phyloP scores from a whole-genome alignment of 2,113 vertebrate species.

The Syngnathus typhle region DNA sequence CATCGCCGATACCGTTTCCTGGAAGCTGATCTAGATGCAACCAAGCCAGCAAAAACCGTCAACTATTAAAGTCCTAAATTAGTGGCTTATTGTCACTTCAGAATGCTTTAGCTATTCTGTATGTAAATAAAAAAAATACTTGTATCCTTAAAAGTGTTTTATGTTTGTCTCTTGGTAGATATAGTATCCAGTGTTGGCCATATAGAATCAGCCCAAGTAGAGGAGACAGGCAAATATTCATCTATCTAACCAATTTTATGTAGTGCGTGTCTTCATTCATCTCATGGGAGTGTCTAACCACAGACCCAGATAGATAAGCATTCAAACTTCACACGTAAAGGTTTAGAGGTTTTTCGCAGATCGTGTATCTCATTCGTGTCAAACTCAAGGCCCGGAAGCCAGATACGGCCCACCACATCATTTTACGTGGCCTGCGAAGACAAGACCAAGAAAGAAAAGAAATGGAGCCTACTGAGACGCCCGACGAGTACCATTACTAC shows the following conservation, averaged over 20 bases:
- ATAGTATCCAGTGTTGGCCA: background rate
- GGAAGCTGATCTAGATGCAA: conserved; percentile 76
- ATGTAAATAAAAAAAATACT: conserved; percentile 61
- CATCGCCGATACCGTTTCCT: conserved; percentile 85
- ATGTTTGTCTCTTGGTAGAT: background rate
- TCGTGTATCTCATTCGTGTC: too few species aligned
- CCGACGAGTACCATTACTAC: conserved; percentile 52
- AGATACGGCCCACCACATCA: too few species aligned
- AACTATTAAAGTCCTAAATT: conserved; percentile 51
- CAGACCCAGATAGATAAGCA: too few species aligned
- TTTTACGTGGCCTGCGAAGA: background rate
- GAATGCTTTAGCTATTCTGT: conserved; percentile 51
- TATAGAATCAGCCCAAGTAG: background rate
- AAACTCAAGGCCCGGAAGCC: too few species aligned
- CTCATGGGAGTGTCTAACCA: too few species aligned
- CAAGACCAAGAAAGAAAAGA: conserved; percentile 34
- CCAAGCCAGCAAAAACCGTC: conserved; percentile 79
- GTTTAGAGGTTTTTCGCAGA: too few species aligned
- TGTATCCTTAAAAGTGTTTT: background rate
- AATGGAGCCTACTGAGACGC: background rate
- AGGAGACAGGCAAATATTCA: too few species aligned
- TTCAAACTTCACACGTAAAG: too few species aligned
- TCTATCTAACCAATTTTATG: too few species aligned
- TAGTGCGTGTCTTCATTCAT: too few species aligned
- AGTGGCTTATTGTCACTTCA: conserved; percentile 5